Percentiles rank a stretch among this genome's conserved stretches.
phyloP scores from a whole-genome alignment of 2,888 invertebrate genomes.

The Brenthis ino region DNA sequence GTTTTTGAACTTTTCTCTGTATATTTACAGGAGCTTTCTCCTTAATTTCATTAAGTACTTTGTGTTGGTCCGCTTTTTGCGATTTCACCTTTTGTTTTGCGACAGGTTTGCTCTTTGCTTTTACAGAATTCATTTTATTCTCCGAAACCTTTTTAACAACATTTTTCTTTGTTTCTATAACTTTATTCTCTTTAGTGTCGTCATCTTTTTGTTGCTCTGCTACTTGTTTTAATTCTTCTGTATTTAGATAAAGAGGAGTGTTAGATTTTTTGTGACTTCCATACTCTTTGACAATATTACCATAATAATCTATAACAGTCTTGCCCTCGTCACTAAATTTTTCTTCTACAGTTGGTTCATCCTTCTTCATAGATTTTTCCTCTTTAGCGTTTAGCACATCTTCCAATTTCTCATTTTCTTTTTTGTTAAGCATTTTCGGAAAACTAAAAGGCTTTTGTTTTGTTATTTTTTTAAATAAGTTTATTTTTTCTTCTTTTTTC shows the following conservation, averaged over 20 bases:
- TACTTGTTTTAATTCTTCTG: slow-evolving; percentile 83
- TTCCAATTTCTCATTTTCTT: slow-evolving; percentile 57
- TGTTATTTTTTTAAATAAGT: slow-evolving; percentile 70
- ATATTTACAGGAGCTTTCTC: slow-evolving; percentile 32
- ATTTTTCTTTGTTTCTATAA: slow-evolving; percentile 44
- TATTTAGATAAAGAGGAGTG: slow-evolving; percentile 82
- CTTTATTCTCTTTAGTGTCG: slow-evolving; percentile 51
- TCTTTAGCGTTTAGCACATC: slow-evolving; percentile 39
- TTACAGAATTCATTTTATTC: slow-evolving; percentile 43
- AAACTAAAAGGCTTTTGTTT: slow-evolving; percentile 68
- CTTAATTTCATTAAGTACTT: slow-evolving; percentile 38
- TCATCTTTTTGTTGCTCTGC: slow-evolving; percentile 76
- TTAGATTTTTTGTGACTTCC: slow-evolving; percentile 78
- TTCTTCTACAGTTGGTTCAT: slow-evolving; percentile 52
- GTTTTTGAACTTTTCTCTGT: slow-evolving; percentile 41
- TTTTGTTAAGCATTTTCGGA: slow-evolving; percentile 67
- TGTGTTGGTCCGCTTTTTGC: slow-evolving; percentile 12
- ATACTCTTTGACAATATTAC: slow-evolving; percentile 89
- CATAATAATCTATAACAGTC: slow-evolving; percentile 90
- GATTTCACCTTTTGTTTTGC: slow-evolving; percentile 36
- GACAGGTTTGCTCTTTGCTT: slow-evolving; percentile 46
- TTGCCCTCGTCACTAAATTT: slow-evolving; percentile 84
- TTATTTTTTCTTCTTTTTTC: slow-evolving; percentile 66
- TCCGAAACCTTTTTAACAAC: slow-evolving; percentile 45
- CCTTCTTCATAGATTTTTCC: slow-evolving; percentile 46